These are phyloP conservation scores for Ernsta delagoae DNA, from an alignment of 2,888 invertebrate species.

Conservation along the genomic window DNA sequence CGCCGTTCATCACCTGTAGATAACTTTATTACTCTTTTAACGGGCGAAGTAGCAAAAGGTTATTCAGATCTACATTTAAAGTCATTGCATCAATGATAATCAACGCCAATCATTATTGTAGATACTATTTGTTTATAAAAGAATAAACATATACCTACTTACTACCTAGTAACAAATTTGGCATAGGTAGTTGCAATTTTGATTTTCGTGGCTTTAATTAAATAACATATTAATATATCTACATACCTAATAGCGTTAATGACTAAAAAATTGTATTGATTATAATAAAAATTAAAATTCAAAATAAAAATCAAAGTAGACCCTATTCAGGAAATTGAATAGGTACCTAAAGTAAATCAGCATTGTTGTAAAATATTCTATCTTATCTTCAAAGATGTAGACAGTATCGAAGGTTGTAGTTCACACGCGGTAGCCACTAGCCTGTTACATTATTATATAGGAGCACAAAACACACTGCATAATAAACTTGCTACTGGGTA, in stretches of 20 bases:
- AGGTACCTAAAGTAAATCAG: no score
- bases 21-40: neutral
- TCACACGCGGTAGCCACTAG: slow-evolving; percentile 1
- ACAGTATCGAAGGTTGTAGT: slow-evolving; percentile 24
- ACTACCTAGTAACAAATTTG: no score
- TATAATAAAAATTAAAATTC: no score
- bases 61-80: neutral
- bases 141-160: no score
- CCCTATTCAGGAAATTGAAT: no score
- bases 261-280: no score
- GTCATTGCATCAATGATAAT: neutral
- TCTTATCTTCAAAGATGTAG: slow-evolving; percentile 2
- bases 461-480: slow-evolving; percentile 14
- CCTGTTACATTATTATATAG: slow-evolving; percentile 11
- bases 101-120: neutral
- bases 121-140: no score
- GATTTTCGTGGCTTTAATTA: no score
- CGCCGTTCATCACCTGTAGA: slow-evolving; percentile 59
- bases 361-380: neutral
- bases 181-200: no score
- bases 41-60: neutral
- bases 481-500: slow-evolving; percentile 30
- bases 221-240: no score
- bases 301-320: no score
- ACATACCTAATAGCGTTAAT: no score